These are phyloP conservation scores for Aviceda subcristata DNA, from an alignment of 2,113 vertebrate species.

Conservation along the genomic window DNA sequence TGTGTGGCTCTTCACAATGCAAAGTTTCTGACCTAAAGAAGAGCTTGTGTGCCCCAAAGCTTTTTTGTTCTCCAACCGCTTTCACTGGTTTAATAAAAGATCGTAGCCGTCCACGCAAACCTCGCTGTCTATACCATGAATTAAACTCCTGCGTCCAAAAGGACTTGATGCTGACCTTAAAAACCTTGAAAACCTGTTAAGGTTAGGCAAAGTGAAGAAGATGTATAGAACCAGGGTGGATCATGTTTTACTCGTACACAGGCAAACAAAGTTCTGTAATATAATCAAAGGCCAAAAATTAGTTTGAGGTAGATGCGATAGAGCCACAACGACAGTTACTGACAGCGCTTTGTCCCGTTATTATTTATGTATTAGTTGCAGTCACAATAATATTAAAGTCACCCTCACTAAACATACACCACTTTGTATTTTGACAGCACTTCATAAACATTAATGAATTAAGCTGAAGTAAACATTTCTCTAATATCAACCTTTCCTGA, in stretches of 20 bases:
- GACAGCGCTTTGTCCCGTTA: not conserved
- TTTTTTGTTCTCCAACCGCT: not conserved
- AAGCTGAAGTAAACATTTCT: slow-evolving; percentile 54
- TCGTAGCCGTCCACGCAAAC: not conserved
- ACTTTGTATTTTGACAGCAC: slow-evolving; percentile 36
- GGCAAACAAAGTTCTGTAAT: not conserved
- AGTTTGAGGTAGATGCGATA: not conserved
- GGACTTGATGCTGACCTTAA: not conserved
- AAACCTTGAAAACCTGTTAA: not conserved
- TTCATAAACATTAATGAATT: slow-evolving; percentile 43
- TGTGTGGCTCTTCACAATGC: not conserved
- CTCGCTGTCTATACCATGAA: not conserved
- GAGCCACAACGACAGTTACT: not conserved
- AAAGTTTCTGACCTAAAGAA: not conserved
- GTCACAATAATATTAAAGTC: slow-evolving; percentile 26
- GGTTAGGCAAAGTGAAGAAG: not conserved
- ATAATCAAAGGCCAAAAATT: not conserved
- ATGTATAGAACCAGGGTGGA: not conserved
- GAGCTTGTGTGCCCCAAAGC: not conserved
- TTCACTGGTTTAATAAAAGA: not conserved
- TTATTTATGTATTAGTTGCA: not conserved
- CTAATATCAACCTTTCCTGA: not conserved
- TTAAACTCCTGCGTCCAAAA: not conserved
- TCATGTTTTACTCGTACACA: not conserved
- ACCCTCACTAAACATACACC: slow-evolving; percentile 26